Conservation (phyloP, 2,797 vertebrate genomes). For the Tinamus major region DNA sequence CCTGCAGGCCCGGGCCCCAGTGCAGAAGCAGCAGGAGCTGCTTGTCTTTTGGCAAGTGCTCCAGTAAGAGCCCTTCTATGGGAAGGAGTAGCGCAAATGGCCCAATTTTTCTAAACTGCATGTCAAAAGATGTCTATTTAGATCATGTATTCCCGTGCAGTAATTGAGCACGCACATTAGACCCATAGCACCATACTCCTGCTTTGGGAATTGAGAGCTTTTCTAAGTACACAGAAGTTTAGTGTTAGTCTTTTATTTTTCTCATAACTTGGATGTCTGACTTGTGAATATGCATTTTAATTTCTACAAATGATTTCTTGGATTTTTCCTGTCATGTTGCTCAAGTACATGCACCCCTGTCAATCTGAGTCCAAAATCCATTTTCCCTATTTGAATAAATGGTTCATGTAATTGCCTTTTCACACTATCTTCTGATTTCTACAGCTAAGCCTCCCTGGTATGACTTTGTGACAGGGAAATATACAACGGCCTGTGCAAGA, state of each 20-base stretch:
- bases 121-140: neutral
- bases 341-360: neutral
- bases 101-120: neutral
- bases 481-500: neutral
- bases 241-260: neutral
- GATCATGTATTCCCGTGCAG: neutral
- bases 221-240: neutral
- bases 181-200: neutral
- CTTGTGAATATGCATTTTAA: neutral
- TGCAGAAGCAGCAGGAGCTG: neutral
- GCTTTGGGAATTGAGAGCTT: neutral
- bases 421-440: slow-evolving; percentile 23
- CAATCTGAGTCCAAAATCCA: slow-evolving; percentile 3
- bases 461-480: neutral
- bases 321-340: neutral
- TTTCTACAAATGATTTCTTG: slow-evolving; percentile 13
- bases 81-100: neutral
- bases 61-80: neutral
- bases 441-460: slow-evolving; percentile 13
- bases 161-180: neutral
- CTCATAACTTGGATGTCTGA: neutral
- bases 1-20: accelerated
- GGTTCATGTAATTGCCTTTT: slow-evolving; percentile 56
- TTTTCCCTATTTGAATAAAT: slow-evolving; percentile 54
- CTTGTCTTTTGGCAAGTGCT: neutral